These are phyloP conservation scores for Fragum whitleyi DNA, from an alignment of 2,888 invertebrate genomes.

Conservation along the genomic window DNA sequence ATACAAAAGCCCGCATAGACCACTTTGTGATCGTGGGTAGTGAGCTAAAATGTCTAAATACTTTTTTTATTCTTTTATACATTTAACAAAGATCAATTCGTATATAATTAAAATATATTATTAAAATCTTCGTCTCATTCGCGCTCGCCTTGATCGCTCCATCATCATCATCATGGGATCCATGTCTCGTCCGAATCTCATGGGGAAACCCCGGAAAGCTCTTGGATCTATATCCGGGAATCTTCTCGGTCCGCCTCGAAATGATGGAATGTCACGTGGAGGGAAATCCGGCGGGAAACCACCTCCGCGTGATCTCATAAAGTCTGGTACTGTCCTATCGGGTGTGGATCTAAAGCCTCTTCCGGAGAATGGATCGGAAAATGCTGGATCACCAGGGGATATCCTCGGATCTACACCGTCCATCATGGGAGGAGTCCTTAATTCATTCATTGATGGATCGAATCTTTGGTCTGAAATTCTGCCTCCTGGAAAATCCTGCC, in stretches of 20 bases:
- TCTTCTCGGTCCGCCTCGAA: conserved; percentile 9
- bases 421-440: background rate
- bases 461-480: background rate
- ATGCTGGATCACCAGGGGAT: background rate
- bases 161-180: background rate
- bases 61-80: too few relatives aligned
- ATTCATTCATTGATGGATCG: background rate
- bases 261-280: conserved; percentile 7
- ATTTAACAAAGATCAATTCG: background rate
- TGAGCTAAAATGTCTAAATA: too few relatives aligned
- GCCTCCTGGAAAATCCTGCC: background rate
- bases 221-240: conserved; percentile 6
- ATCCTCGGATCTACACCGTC: background rate
- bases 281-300: conserved; percentile 7
- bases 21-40: too few relatives aligned
- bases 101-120: background rate
- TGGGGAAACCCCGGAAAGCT: background rate
- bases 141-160: background rate
- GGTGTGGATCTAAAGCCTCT: background rate
- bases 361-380: background rate
- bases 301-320: background rate
- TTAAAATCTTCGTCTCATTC: conserved; percentile 15
- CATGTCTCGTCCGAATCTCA: background rate
- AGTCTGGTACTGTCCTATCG: background rate
- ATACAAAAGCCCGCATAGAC: too few relatives aligned